A percentile compares a stretch with the other conserved stretches of the same genome.
Evolutionary conservation across 1,140 invertebrate genomes (phyloP).

Genomic region (Thalassaphorura encarpata): DNA sequence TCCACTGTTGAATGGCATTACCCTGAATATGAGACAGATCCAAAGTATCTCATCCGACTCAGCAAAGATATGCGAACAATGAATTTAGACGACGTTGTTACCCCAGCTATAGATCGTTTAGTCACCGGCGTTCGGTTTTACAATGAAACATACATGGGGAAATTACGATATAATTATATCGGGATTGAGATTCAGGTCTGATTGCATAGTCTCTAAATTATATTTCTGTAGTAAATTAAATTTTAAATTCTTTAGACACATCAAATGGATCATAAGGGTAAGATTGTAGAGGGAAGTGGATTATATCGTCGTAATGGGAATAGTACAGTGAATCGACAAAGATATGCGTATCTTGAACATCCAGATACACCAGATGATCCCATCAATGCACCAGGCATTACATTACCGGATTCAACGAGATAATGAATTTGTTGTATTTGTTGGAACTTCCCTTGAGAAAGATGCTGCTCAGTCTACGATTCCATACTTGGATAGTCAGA

Average conservation of each 20-base stretch:
- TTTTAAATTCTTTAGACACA: slow-evolving; percentile 5
- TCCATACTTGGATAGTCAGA: slow-evolving; percentile 16
- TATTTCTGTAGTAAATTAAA: no score
- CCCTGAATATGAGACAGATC: slow-evolving; percentile 4
- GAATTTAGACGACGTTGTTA: slow-evolving; percentile 16
- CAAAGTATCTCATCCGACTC: background rate
- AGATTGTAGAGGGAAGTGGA: background rate
- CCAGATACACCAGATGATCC: slow-evolving; percentile 17
- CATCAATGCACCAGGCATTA: background rate
- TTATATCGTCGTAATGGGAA: slow-evolving; percentile 1
- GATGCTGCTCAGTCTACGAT: slow-evolving; percentile 18
- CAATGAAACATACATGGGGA: background rate
- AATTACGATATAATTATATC: slow-evolving; percentile 8
- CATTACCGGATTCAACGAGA: slow-evolving; percentile 11
- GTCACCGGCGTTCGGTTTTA: slow-evolving; percentile 11
- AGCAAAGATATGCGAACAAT: slow-evolving; percentile 8
- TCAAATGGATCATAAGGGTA: background rate
- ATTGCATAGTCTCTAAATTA: no score
- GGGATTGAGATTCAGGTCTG: slow-evolving; percentile 12
- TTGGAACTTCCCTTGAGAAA: slow-evolving; percentile 15
- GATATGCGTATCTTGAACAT: background rate
- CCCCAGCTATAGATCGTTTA: background rate
- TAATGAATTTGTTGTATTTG: slow-evolving; percentile 14
- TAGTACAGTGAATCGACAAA: background rate
- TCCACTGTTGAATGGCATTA: slow-evolving; percentile 1